These are phyloP conservation scores for Drosophila ustulata DNA, from an alignment of 2,888 invertebrate genomes.

Conservation along the genomic window DNA sequence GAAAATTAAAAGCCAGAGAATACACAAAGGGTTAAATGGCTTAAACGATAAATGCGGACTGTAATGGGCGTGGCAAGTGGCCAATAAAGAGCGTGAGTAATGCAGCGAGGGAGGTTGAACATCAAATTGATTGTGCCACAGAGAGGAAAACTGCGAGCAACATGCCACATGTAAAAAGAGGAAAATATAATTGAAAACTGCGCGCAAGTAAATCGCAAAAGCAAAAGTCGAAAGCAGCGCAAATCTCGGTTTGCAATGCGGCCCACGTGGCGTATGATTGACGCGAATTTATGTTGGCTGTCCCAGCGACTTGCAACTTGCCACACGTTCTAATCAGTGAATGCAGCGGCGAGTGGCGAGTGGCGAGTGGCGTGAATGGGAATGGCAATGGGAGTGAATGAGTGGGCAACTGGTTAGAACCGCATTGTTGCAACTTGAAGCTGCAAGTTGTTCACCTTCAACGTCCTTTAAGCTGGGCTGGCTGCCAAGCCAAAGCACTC, in stretches of 20 bases:
- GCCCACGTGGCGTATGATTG: conserved; percentile 80
- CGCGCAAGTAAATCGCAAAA: too few relatives aligned
- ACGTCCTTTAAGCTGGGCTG: conserved; percentile 67
- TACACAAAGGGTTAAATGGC: conserved; percentile 78
- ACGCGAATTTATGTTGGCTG: conserved; percentile 79
- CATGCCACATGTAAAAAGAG: conserved; percentile 22
- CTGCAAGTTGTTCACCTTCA: conserved; percentile 72
- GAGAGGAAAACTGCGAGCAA: conserved; percentile 14
- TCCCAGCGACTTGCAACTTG: conserved; percentile 51
- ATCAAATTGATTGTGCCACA: conserved; percentile 60
- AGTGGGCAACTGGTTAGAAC: conserved; percentile 46
- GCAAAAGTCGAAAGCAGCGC: conserved; percentile 4
- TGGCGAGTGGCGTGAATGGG: conserved; percentile 15
- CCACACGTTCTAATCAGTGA: conserved; percentile 77
- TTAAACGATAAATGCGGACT: conserved; percentile 47
- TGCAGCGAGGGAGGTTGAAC: conserved; percentile 39
- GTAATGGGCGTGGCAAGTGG: conserved; percentile 54
- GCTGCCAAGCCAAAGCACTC: conserved; percentile 14
- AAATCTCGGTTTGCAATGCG: conserved; percentile 59
- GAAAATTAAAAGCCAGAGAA: conserved; percentile 70
- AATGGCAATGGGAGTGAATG: not conserved
- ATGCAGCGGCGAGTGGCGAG: conserved; percentile 4
- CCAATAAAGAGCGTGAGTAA: conserved; percentile 77
- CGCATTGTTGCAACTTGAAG: conserved; percentile 37
- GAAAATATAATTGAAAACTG: conserved; percentile 19